Evolutionary conservation across 1,140 invertebrate genomes (phyloP), one percentile per base, ranked within the genome.

Genomic region (Grapholita molesta): DNA sequence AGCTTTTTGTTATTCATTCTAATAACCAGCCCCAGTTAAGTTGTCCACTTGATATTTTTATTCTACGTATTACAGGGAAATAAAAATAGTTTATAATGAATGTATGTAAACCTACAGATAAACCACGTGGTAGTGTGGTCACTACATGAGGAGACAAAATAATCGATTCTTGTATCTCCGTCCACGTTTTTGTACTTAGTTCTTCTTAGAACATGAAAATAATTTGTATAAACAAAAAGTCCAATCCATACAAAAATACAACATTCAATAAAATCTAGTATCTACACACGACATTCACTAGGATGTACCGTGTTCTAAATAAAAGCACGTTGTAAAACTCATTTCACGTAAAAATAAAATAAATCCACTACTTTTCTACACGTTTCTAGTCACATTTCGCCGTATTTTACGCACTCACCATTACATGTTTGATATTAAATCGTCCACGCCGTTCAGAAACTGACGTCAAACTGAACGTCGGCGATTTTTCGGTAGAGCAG

Each of bases 401-500:
- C 72, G 71, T 73, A 67, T 78, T 70, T 74, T 77, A 65, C 68
- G 68, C 75, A 89, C 87, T 89, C 84, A 89, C 87, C 88, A 90
- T 86, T 80, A 90, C 88, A 90, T 89, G 73, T 78, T 78, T 73
- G 83, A 73, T 73, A 69, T 68, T 70, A 65, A 76, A 57, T 70
- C 79, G 84, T 82, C 78, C 78, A 78, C 82, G 72, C 84, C 68
- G 71, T 70, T 71, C 72, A 69, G 77, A 71, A 79, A 70, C 78
- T 86, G 82, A 84, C 83, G 86, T 88, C 80, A 88, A 70, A 90
- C 86, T 89, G 78, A 69, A 70, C 4, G 48, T 53, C 48, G 18
- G 53, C 12, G 24, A 61, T 61, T 28, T 61, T 30, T 61, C 55
- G 28, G 21, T 11, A 15, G 23, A 23, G 18, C 33, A 65, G 65